phyloP scores from a whole-genome alignment of 1,140 invertebrate genomes.

The Pteromalus puparum region DNA sequence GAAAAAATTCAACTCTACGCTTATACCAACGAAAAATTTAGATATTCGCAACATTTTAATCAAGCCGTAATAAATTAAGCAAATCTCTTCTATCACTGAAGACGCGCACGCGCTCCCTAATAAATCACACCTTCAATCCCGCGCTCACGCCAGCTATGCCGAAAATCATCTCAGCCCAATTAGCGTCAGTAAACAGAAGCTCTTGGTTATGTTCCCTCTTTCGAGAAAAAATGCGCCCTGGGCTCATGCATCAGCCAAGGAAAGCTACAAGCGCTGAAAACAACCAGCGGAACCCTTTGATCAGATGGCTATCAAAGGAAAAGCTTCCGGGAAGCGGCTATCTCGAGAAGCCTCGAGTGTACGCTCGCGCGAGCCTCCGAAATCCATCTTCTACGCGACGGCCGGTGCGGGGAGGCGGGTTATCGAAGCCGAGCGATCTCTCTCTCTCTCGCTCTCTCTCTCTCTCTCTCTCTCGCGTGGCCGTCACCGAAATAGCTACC shows the following conservation, averaged over 20 bases:
- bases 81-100: too few species aligned
- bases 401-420: background rate
- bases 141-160: too few species aligned
- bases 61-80: too few species aligned
- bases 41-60: background rate
- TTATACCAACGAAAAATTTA: background rate
- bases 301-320: conserved; percentile 39
- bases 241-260: background rate
- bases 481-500: background rate
- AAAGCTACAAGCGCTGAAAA: background rate
- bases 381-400: conserved; percentile 20
- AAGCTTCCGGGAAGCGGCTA: conserved; percentile 49
- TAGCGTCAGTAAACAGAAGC: too few species aligned
- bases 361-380: background rate
- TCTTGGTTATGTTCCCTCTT: too few species aligned
- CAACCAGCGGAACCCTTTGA: conserved; percentile 5
- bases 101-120: too few species aligned
- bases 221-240: too few species aligned
- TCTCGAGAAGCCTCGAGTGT: conserved; percentile 8
- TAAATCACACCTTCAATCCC: too few species aligned
- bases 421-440: conserved; percentile 37
- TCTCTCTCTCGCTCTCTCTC: too few species aligned
- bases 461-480: too few species aligned
- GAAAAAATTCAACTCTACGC: background rate
- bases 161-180: too few species aligned